Evolutionary conservation across 2,888 invertebrate species (phyloP).

Genomic region (Pharmacophagus antenor): DNA sequence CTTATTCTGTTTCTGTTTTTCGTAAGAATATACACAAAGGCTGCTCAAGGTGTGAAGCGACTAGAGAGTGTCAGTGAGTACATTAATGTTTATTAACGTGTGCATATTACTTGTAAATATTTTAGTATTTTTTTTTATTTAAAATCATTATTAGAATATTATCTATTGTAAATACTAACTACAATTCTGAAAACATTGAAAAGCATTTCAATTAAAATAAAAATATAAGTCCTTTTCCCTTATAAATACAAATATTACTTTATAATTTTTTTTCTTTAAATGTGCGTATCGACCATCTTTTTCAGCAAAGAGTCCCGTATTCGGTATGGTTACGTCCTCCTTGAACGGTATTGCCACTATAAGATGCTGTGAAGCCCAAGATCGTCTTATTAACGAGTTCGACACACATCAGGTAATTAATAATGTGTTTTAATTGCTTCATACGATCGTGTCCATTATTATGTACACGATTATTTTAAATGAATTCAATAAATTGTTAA

Average conservation of each 20-base stretch:
- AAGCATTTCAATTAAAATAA: no score
- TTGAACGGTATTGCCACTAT: slow-evolving; percentile 88
- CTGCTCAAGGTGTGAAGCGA: slow-evolving; percentile 85
- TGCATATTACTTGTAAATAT: no score
- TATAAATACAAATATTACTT: no score
- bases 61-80: slow-evolving; percentile 82
- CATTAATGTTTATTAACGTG: no score
- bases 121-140: background rate
- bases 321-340: slow-evolving; percentile 87
- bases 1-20: slow-evolving; percentile 80
- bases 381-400: slow-evolving; percentile 82
- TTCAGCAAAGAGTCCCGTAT: slow-evolving; percentile 89
- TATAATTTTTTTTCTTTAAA: no score
- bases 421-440: no score
- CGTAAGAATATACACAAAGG: slow-evolving; percentile 83
- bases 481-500: no score
- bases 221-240: no score
- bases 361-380: slow-evolving; percentile 84
- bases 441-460: no score
- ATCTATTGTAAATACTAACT: no score
- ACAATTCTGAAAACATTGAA: no score
- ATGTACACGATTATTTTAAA: no score
- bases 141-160: background rate
- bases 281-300: slow-evolving; percentile 22
- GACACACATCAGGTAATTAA: slow-evolving; percentile 75